Evolutionary conservation across 1,140 invertebrate species (phyloP).

Genomic region (Nomia melanderi): DNA sequence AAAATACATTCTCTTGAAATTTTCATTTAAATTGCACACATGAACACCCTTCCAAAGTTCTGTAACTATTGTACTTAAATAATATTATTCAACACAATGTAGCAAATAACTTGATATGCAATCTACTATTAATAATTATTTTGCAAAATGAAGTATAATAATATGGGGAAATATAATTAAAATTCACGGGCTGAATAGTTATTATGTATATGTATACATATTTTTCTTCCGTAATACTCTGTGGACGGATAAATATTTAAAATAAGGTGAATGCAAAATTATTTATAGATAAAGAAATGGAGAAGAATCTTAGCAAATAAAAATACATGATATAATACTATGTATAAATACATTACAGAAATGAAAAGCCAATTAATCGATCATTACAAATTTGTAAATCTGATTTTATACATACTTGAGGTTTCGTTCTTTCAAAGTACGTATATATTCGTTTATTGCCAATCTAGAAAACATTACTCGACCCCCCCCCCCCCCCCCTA

Average conservation of each 20-base stretch:
- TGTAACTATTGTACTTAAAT: slow-evolving; percentile 1
- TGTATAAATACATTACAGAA: slow-evolving; percentile 22
- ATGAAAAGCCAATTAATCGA: slow-evolving; percentile 13
- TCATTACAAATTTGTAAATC: slow-evolving; percentile 19
- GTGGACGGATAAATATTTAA: slow-evolving; percentile 52
- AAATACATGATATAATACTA: slow-evolving; percentile 2
- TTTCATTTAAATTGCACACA: neutral
- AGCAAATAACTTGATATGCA: neutral
- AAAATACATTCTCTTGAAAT: neutral
- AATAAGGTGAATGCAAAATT: neutral
- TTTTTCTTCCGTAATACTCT: neutral
- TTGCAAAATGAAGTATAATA: too few species aligned
- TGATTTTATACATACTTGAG: neutral
- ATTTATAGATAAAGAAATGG: neutral
- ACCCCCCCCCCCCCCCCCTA: too few species aligned
- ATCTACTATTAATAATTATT: neutral
- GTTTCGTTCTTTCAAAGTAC: neutral
- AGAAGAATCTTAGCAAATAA: neutral
- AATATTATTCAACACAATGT: neutral
- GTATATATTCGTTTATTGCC: neutral
- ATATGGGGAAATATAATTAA: neutral
- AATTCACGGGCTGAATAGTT: neutral
- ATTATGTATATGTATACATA: neutral
- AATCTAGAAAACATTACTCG: neutral
- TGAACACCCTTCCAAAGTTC: slow-evolving; percentile 7